A percentile compares a stretch with the other conserved stretches of the same genome.
These are phyloP conservation scores for Cryptocephalus moraei DNA, from an alignment of 2,888 invertebrate species.

Conservation along the genomic window DNA sequence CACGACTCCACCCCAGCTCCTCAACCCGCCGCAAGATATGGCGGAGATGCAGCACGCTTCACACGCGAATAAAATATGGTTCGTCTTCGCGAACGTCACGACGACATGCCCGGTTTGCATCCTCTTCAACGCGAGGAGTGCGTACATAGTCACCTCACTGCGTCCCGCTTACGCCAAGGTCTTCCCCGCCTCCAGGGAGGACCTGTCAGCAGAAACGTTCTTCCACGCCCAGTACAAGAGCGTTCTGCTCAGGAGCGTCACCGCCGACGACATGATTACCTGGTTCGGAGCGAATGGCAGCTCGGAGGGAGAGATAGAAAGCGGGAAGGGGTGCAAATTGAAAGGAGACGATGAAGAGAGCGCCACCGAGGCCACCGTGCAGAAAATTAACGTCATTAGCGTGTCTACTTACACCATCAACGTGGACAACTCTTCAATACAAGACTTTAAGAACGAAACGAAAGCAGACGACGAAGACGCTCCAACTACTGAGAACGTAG, in stretches of 20 bases:
- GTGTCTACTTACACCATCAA: slow-evolving; percentile 27
- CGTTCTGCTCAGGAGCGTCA: slow-evolving; percentile 48
- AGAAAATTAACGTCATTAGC: slow-evolving; percentile 19
- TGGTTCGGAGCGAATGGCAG: slow-evolving; percentile 55
- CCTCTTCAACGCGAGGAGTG: slow-evolving; percentile 49
- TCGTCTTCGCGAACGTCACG: slow-evolving; percentile 51
- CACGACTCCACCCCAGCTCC: slow-evolving; percentile 39
- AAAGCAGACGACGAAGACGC: neutral
- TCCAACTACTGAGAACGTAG: neutral
- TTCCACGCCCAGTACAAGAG: slow-evolving; percentile 53
- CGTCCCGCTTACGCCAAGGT: slow-evolving; percentile 54
- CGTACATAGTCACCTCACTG: slow-evolving; percentile 49
- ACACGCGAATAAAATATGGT: slow-evolving; percentile 52
- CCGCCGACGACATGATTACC: slow-evolving; percentile 55
- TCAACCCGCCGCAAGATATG: slow-evolving; percentile 47
- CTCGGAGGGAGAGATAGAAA: slow-evolving; percentile 12
- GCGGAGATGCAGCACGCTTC: slow-evolving; percentile 52
- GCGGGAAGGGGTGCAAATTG: slow-evolving; percentile 10
- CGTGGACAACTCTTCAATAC: slow-evolving; percentile 23
- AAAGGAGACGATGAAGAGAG: slow-evolving; percentile 4
- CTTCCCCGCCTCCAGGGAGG: slow-evolving; percentile 51
- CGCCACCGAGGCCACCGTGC: slow-evolving; percentile 9
- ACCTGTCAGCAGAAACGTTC: slow-evolving; percentile 53
- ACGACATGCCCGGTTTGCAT: slow-evolving; percentile 54
- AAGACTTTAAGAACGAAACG: slow-evolving; percentile 7